phyloP scores from a whole-genome alignment of 2,888 invertebrate species.

The Anorthoa munda region DNA sequence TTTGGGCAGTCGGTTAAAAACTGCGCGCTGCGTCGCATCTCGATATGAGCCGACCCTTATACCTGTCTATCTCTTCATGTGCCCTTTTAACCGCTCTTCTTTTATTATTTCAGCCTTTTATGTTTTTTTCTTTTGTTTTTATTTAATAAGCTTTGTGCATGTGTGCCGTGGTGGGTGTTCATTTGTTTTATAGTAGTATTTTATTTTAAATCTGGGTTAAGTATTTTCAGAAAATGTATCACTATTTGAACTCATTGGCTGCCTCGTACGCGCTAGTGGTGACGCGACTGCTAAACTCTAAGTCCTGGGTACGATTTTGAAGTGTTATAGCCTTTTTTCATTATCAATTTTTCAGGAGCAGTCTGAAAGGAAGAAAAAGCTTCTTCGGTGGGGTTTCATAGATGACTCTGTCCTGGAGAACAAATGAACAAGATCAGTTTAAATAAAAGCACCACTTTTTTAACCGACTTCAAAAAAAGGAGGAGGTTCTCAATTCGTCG shows the following conservation, averaged over 20 bases:
- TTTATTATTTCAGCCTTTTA: conserved; percentile 48
- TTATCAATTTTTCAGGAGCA: no score
- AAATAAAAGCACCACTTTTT: no score
- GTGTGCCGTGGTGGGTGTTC: neutral
- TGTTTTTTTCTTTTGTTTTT: conserved; percentile 7
- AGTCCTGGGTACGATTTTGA: no score
- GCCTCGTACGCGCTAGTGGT: no score
- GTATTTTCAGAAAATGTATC: neutral
- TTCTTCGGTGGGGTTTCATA: neutral
- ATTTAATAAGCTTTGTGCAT: conserved; percentile 21
- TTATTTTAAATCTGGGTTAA: neutral
- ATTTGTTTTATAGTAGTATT: neutral
- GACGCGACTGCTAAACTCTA: neutral
- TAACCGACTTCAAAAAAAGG: no score
- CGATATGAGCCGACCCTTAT: conserved; percentile 6
- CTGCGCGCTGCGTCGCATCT: neutral
- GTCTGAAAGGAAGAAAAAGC: no score
- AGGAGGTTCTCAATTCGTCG: no score
- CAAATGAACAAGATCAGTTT: no score
- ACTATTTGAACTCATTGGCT: neutral
- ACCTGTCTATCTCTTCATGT: conserved; percentile 9
- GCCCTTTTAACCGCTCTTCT: conserved; percentile 37
- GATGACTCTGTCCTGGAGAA: no score
- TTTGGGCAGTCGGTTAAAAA: no score
- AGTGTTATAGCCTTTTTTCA: no score